A percentile compares a stretch with the other conserved stretches of the same genome.
phyloP scores from a whole-genome alignment of 2,113 vertebrate species.

The Otus sunia region DNA sequence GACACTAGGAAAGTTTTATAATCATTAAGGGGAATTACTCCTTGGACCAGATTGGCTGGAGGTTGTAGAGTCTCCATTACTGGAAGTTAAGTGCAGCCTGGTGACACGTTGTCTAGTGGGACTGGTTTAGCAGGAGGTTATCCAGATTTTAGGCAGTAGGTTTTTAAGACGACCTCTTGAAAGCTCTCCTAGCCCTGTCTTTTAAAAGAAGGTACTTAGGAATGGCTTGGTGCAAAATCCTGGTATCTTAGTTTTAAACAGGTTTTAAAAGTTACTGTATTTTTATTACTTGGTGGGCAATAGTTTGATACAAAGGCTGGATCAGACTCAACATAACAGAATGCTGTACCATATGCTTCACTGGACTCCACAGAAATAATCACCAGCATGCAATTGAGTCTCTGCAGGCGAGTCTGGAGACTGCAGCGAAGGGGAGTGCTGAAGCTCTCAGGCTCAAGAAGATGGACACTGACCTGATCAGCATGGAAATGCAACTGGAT shows the following conservation, averaged over 20 bases:
- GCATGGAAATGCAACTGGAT: slow-evolving; percentile 80
- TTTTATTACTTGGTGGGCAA: slow-evolving; percentile 32
- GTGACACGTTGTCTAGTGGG: neutral
- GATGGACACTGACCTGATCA: slow-evolving; percentile 76
- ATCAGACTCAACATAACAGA: slow-evolving; percentile 31
- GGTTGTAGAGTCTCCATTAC: neutral
- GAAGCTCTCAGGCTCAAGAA: slow-evolving; percentile 76
- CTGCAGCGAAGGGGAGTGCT: slow-evolving; percentile 69
- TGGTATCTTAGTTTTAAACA: neutral
- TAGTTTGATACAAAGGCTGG: slow-evolving; percentile 15
- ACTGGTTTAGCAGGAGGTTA: neutral
- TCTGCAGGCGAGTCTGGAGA: slow-evolving; percentile 79
- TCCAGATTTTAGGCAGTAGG: neutral
- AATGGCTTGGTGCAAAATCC: neutral
- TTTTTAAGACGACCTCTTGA: neutral
- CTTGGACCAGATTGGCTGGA: neutral
- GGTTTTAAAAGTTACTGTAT: neutral
- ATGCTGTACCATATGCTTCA: slow-evolving; percentile 41
- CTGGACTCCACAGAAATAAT: slow-evolving; percentile 72
- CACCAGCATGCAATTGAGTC: slow-evolving; percentile 75
- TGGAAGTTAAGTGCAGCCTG: neutral
- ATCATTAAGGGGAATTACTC: neutral
- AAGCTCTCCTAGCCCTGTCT: neutral
- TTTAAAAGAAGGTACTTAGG: neutral
- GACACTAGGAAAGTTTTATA: neutral